Evolutionary conservation across 1,140 invertebrate species (phyloP), one percentile per base, ranked within the genome.

Genomic region (Cardiocondyla obscurior): DNA sequence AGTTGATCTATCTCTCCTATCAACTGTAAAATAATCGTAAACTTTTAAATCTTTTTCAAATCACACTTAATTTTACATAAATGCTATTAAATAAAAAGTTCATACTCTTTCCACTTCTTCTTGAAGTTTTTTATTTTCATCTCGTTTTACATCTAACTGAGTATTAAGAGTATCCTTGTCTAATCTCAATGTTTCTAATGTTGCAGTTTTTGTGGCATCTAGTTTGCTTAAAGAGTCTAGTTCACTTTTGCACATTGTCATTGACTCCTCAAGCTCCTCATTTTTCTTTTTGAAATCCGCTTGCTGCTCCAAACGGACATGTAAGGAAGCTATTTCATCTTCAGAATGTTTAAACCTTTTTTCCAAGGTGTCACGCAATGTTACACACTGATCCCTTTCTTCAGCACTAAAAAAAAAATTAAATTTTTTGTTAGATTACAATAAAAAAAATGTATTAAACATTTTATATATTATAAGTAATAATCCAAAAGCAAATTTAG

Each of bases 381-480:
- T 93, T 22, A 92, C 84, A 76, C 93, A 94, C 76, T 92, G 90
- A 84, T 94, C 92, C 82, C 93, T 92, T 85, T 94, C 93, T 69
- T 94, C 92, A 1, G 91, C 89, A 60, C 94, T 94, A 65, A 53
- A 89, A 88, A 46, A 30, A 69, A 58, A 76, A 57, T 64, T n/a
- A 77, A 70, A 49, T 51, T 83, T 49, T 46, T 33, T 7, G 0
- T 79, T 12, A 42, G 10, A 53, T 79, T 12, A 42, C 5, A 53
- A 51, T 22, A 51, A 33, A 19, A 70, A 60, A 12, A 22, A 5
- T 30, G 6, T 12, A 5, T 51, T 19, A 16, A 36, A 53, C 10
- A 53, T 16, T 36, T 22, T 69, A 14, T 22, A 51, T 2, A 5
- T 22, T 33, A 19, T 5, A 14, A 58, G 16, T 25, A 76, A 39